These are phyloP conservation scores for Cuculus canorus DNA, from an alignment of 2,797 vertebrate genomes.

Conservation along the genomic window DNA sequence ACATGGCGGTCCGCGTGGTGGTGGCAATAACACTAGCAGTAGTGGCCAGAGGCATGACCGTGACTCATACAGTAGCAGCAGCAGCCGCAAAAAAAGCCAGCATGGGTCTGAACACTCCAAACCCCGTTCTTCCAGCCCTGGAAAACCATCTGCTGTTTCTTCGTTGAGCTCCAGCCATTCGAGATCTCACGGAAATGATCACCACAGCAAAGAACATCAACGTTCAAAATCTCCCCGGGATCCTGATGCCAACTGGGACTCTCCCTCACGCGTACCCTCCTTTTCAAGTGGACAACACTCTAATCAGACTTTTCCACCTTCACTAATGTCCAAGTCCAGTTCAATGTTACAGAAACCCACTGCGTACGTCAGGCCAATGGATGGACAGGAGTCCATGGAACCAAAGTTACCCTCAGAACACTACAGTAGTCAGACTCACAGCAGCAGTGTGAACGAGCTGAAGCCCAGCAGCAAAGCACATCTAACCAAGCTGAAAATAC, in stretches of 20 bases:
- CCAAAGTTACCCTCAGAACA: constrained; percentile 91
- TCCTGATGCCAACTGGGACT: constrained; percentile 95
- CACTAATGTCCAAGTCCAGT: constrained; percentile 93
- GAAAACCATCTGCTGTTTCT: constrained; percentile 83
- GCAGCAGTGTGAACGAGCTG: constrained; percentile 88
- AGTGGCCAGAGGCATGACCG: constrained; percentile 88
- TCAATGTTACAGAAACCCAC: constrained; percentile 98
- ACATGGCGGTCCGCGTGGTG: constrained; percentile 81
- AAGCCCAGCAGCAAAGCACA: constrained; percentile 94
- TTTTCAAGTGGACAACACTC: constrained; percentile 92
- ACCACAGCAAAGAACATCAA: constrained; percentile 92
- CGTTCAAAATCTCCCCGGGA: constrained; percentile 95
- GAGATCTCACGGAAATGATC: constrained; percentile 86
- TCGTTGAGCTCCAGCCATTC: constrained; percentile 88
- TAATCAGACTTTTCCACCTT: constrained; percentile 93
- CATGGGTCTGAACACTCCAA: constrained; percentile 95
- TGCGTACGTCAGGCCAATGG: constrained; percentile 99
- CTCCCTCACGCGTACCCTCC: constrained; percentile 91
- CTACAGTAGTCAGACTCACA: constrained; percentile 89
- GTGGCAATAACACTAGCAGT: constrained; percentile 74
- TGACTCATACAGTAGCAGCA: constrained; percentile 79
- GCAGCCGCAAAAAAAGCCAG: constrained; percentile 91
- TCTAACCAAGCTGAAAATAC: constrained; percentile 97
- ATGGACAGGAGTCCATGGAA: constrained; percentile 96
- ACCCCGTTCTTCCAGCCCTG: constrained; percentile 89